phyloP scores from a whole-genome alignment of 2,888 invertebrate species.

The Dicycla oo region DNA sequence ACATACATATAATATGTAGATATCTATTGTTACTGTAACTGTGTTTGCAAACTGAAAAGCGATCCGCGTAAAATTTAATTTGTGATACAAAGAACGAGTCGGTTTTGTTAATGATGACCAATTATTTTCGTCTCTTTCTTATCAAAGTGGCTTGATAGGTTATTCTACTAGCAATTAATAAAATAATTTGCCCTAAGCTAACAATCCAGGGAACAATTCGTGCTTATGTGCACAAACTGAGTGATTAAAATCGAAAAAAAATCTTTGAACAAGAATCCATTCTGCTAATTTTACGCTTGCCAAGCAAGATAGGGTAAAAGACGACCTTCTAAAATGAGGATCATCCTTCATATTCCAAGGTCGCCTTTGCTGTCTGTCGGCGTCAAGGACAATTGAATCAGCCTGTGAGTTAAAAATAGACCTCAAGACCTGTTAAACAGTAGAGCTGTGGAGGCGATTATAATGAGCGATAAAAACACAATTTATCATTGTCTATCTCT shows the following conservation, averaged over 20 bases:
- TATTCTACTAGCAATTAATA: not conserved
- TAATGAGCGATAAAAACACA: slow-evolving; percentile 44
- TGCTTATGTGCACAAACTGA: not conserved
- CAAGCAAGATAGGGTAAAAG: not conserved
- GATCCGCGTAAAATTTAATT: slow-evolving; percentile 42
- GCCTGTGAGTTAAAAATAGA: slow-evolving; percentile 23
- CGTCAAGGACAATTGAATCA: slow-evolving; percentile 29
- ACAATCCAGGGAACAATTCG: too few species aligned
- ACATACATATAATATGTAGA: not conserved
- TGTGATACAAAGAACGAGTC: slow-evolving; percentile 7
- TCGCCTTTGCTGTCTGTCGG: not conserved
- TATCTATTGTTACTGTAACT: slow-evolving; percentile 43
- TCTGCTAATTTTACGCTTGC: not conserved
- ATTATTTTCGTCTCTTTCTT: not conserved
- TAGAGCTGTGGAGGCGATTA: slow-evolving; percentile 8
- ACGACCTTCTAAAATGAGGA: slow-evolving; percentile 8
- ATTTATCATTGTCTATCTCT: slow-evolving; percentile 46
- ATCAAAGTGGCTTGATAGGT: not conserved
- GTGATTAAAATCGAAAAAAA: not conserved
- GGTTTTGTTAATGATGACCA: not conserved
- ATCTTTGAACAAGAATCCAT: not conserved
- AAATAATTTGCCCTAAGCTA: not conserved
- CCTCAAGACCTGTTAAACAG: not conserved
- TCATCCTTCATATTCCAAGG: slow-evolving; percentile 35
- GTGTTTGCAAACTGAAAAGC: slow-evolving; percentile 53